Base-by-base conservation (phyloP, 2,888 invertebrate species). In the Tricholauxania praeusta region DNA sequence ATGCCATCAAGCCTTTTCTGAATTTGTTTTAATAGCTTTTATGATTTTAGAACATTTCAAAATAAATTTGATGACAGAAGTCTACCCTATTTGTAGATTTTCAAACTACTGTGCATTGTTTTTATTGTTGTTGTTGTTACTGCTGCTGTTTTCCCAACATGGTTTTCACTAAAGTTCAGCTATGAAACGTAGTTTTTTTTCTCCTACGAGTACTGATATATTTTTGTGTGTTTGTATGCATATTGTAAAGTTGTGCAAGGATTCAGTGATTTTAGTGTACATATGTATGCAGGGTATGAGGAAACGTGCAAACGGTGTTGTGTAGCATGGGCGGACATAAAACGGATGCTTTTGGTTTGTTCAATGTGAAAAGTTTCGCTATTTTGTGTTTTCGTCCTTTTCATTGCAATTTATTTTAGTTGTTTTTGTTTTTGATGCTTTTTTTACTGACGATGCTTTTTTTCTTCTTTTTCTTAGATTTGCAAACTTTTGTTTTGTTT, bases 331-430 rank as follows among this genome's bases (percentile, higher is more conserved):
- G 62, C 65, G 71, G 73, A 74, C 76, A 70, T 72, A 72, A 72
- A 76, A 73, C 76, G 76, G 76, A 74, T 76, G 76, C 74, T 76
- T 74, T 76, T 69, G 69, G 74, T 74, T 76, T 74, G 73, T 74
- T 76, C 73, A 64, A 76, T 76, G 74, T 59, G 76, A 73, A 76
- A 74, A 76, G 76, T 74, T 72, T 74, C 52, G 15, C 39, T 74
- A 14, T 59, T 6, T 60, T 69, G 28, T 65, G 32, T 47, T n/a
- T 67, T 52, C 60, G 55, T 14, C 68, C n/a, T 63, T 63, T 62
- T 63, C 62, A 19, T n/a, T 72, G 55, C 72, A 66, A 60, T 51
- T 67, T 72, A 65, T 66, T 65, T 71, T 59, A 8, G 51, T 65
- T 8, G 48, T 7, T 62, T 66, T 32, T 65, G 59, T 66, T 15